Evolutionary conservation across 1,140 invertebrate genomes (phyloP).

Genomic region (Gonioctena quinquepunctata): DNA sequence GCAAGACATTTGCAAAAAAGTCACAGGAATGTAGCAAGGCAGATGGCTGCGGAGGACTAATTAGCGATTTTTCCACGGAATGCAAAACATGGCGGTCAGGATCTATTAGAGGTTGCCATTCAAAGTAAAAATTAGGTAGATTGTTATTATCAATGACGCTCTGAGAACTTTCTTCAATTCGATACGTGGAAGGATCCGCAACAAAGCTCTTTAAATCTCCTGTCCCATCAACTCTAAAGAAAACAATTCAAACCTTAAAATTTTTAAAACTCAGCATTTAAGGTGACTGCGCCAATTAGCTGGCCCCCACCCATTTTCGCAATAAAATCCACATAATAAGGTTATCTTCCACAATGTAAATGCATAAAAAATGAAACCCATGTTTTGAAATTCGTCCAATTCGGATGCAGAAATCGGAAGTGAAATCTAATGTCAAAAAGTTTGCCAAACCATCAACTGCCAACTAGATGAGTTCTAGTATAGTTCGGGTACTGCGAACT

Average conservation of each 20-base stretch:
- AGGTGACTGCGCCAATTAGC: neutral
- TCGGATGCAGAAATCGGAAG: no score
- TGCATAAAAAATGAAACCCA: no score
- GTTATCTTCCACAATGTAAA: no score
- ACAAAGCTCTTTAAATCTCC: neutral
- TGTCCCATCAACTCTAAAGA: neutral
- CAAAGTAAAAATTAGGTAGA: conserved; percentile 26
- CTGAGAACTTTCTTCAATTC: conserved; percentile 13
- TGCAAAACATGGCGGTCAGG: conserved; percentile 49
- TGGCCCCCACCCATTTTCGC: neutral
- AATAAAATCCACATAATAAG: no score
- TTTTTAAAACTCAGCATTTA: neutral
- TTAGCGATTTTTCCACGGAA: conserved; percentile 48
- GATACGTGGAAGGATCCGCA: conserved; percentile 10
- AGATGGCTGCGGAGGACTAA: conserved; percentile 37
- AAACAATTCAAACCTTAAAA: neutral
- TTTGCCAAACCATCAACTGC: no score
- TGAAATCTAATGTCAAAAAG: no score
- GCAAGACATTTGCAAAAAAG: conserved; percentile 68
- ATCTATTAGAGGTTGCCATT: conserved; percentile 49
- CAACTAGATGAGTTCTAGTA: no score
- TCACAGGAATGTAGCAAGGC: conserved; percentile 57
- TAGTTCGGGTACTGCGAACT: no score
- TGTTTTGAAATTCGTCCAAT: no score
- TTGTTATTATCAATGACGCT: neutral